Conservation (phyloP, 2,113 vertebrate species). For the Ceuthmochares aereus region DNA sequence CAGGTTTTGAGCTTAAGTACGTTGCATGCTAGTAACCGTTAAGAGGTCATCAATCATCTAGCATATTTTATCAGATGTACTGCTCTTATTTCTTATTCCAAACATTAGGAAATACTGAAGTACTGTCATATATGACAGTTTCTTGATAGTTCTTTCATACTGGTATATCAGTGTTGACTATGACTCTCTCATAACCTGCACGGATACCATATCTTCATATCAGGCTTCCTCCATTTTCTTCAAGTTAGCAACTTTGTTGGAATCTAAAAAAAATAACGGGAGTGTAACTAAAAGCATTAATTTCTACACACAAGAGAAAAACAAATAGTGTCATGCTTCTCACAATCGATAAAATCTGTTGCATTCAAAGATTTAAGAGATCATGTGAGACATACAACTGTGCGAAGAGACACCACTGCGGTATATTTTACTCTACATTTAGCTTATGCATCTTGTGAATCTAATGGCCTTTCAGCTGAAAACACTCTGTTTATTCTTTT, state of each 20-base stretch:
- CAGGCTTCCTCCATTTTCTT: not conserved
- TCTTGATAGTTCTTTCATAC: not conserved
- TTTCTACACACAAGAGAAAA: not conserved
- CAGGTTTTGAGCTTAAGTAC: not conserved
- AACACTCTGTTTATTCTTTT: slow-evolving; percentile 29
- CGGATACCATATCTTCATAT: not conserved
- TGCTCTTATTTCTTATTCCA: not conserved
- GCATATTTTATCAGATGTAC: not conserved
- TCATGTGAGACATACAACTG: not conserved
- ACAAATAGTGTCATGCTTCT: not conserved
- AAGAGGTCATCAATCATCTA: not conserved
- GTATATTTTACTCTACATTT: not conserved
- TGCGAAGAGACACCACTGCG: not conserved
- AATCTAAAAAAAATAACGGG: not conserved
- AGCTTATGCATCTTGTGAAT: not conserved
- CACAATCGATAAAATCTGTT: not conserved
- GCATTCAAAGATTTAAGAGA: not conserved
- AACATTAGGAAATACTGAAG: not conserved
- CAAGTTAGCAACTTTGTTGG: not conserved
- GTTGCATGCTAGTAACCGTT: not conserved
- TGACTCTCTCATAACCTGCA: not conserved
- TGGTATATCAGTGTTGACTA: not conserved
- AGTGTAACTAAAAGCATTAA: not conserved
- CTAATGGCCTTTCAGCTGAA: not conserved
- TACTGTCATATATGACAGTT: not conserved